These are phyloP conservation scores for Merops nubicus DNA, from an alignment of 2,113 vertebrate species.

Conservation along the genomic window DNA sequence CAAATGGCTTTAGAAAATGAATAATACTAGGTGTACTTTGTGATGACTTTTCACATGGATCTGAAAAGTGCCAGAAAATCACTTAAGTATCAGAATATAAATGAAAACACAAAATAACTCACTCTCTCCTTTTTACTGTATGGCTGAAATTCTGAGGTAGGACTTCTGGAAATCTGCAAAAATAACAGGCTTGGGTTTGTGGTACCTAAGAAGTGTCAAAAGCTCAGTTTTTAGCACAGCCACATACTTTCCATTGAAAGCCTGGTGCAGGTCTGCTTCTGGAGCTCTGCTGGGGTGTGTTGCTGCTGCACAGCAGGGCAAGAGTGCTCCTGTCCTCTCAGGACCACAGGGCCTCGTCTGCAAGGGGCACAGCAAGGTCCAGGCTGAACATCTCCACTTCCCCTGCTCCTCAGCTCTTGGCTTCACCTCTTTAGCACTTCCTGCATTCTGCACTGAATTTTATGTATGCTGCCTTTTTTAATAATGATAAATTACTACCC, in stretches of 20 bases:
- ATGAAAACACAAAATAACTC: background rate
- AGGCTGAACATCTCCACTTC: background rate
- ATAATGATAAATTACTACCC: background rate
- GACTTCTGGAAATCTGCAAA: background rate
- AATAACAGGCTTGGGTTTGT: fast-evolving
- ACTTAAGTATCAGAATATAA: background rate
- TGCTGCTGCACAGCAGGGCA: background rate
- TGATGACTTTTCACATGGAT: background rate
- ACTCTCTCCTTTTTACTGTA: background rate
- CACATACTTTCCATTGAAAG: background rate
- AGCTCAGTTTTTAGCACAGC: background rate
- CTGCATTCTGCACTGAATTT: background rate
- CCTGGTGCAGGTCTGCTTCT: fast-evolving
- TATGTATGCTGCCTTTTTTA: background rate
- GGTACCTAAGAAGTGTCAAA: background rate
- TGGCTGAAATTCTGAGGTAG: background rate
- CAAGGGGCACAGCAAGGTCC: background rate
- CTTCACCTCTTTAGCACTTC: background rate
- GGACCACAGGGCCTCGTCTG: background rate
- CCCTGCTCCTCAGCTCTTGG: background rate
- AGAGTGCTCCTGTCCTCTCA: background rate
- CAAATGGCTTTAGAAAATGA: background rate
- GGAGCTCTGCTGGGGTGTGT: fast-evolving
- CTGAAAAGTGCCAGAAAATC: background rate
- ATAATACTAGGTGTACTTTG: background rate